These are phyloP conservation scores for Caenorhabditis angaria DNA, from an alignment of 2,888 invertebrate species.

Conservation along the genomic window DNA sequence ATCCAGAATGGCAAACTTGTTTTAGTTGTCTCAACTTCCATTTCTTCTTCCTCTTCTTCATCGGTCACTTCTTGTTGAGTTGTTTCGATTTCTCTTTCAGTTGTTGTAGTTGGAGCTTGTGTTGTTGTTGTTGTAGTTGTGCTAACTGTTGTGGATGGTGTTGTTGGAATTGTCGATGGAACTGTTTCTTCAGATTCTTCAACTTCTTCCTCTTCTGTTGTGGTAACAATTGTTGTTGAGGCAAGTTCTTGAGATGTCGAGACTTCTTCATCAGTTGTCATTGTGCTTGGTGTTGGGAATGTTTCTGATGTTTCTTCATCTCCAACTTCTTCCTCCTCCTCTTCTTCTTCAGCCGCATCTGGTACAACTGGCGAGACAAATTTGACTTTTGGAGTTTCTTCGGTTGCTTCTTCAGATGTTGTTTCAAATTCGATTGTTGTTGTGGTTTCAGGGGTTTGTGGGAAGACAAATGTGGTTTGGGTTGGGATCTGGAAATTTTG, in stretches of 20 bases:
- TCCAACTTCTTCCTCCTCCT: conserved; percentile 26
- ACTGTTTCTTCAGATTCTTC: background rate
- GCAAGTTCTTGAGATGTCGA: background rate
- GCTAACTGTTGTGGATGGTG: background rate
- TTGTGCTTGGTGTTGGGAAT: conserved; percentile 44
- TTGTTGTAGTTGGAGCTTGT: conserved; percentile 10
- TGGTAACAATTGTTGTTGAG: background rate
- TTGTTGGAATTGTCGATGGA: background rate
- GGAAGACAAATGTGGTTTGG: conserved; percentile 49
- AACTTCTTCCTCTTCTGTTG: background rate
- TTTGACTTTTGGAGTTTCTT: conserved; percentile 11
- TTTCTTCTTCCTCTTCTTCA: conserved; percentile 25
- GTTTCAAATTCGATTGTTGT: conserved; percentile 1
- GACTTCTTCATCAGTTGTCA: background rate
- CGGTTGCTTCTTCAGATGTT: background rate
- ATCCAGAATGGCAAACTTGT: conserved; percentile 56
- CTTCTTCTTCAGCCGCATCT: conserved; percentile 26
- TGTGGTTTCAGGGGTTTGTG: conserved; percentile 45
- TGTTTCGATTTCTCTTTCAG: conserved; percentile 28
- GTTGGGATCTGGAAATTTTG: conserved; percentile 10
- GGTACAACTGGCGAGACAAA: conserved; percentile 30
- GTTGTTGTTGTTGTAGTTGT: background rate
- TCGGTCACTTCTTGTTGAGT: conserved; percentile 21
- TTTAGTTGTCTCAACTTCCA: conserved; percentile 32
- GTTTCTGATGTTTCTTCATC: conserved; percentile 31